A percentile compares a stretch with the other conserved stretches of the same genome.
Conservation (phyloP, 2,113 vertebrate genomes). For the pig (Sus scrofa) region T2T-Sscrofa CM000824.6:193455001-193455500, state of each 20-base stretch:
- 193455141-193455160: background rate
- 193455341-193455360: background rate
- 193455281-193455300: background rate
- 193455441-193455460: background rate
- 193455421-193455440: slow-evolving; percentile 22
- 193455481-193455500: background rate
- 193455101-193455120: background rate
- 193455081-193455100: background rate
- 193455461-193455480: background rate
- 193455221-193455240: background rate
- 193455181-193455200: background rate
- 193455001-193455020: background rate
- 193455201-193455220: background rate
- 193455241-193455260: background rate
- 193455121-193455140: background rate
- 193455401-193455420: slow-evolving; percentile 10
- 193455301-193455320: background rate
- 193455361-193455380: slow-evolving; percentile 4
- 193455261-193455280: background rate
- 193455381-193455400: background rate
- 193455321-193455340: background rate
- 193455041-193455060: background rate
- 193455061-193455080: background rate
- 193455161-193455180: background rate
- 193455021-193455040: background rate